A percentile compares a stretch with the other conserved stretches of the same genome.
Conservation (phyloP, 2,888 invertebrate species). For the Ectobius pallidus region DNA sequence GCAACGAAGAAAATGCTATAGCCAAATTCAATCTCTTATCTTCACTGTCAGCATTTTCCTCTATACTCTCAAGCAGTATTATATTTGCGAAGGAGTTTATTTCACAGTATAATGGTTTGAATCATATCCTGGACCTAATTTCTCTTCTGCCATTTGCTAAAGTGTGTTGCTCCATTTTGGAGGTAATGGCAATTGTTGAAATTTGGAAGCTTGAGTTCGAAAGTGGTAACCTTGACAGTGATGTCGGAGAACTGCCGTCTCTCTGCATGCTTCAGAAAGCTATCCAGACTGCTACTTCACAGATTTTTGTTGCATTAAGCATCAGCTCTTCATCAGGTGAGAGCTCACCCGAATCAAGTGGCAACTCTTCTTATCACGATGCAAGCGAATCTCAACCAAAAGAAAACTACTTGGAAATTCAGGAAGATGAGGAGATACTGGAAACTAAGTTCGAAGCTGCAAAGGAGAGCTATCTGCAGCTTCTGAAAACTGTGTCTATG, state of each 20-base stretch:
- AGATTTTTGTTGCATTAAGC: not conserved
- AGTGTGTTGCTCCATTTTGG: conserved; percentile 65
- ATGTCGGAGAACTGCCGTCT: conserved; percentile 36
- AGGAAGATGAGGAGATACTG: not conserved
- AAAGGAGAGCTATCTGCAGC: conserved; percentile 49
- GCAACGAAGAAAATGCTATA: conserved; percentile 52
- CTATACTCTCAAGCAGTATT: conserved; percentile 59
- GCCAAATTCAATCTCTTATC: conserved; percentile 65
- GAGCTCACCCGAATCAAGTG: no score
- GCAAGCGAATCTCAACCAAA: not conserved
- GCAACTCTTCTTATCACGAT: no score
- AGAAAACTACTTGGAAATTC: not conserved
- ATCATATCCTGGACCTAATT: conserved; percentile 62
- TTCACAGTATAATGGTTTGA: conserved; percentile 62
- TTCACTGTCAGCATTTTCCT: conserved; percentile 65
- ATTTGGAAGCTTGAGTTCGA: conserved; percentile 56
- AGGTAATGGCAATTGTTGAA: conserved; percentile 65
- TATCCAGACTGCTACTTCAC: conserved; percentile 22
- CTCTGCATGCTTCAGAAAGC: conserved; percentile 41
- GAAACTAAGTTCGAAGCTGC: not conserved
- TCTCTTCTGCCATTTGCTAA: conserved; percentile 62
- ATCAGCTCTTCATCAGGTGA: not conserved
- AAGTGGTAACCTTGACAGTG: not conserved
- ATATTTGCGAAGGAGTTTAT: conserved; percentile 65
- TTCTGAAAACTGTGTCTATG: conserved; percentile 56